Evolutionary conservation across 1,140 invertebrate species (phyloP).

Genomic region (Rhizoglyphus robini): DNA sequence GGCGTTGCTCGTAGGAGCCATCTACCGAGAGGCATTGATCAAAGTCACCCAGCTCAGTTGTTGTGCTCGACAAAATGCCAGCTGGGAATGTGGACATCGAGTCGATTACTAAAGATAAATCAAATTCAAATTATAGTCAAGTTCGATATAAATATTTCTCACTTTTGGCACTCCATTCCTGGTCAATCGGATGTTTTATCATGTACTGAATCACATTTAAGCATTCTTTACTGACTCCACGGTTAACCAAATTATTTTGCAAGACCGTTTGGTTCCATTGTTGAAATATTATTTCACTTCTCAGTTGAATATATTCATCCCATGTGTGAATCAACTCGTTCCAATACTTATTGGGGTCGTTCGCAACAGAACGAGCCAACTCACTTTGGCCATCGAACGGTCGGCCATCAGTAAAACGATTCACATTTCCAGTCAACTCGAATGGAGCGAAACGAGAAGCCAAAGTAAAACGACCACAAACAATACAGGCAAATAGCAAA

Average conservation of each 20-base stretch:
- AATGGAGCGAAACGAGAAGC: too few relatives aligned
- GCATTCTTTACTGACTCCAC: neutral
- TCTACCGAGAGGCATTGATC: conserved; percentile 21
- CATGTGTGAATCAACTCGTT: neutral
- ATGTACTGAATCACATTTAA: neutral
- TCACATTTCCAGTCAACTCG: too few relatives aligned
- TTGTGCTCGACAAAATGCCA: conserved; percentile 19
- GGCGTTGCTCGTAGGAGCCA: conserved; percentile 4
- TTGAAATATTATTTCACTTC: neutral
- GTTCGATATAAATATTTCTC: too few relatives aligned
- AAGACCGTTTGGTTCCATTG: neutral
- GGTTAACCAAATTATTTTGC: neutral
- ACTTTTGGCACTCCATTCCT: conserved; percentile 9
- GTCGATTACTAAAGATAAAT: conserved; percentile 25
- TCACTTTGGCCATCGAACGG: too few relatives aligned
- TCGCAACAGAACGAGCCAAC: too few relatives aligned
- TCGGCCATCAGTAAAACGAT: too few relatives aligned
- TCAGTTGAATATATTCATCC: neutral
- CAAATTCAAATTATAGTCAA: too few relatives aligned
- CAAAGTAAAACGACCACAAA: too few relatives aligned
- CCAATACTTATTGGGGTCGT: neutral
- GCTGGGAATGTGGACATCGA: conserved; percentile 13
- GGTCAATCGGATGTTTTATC: neutral
- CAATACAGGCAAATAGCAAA: too few relatives aligned
- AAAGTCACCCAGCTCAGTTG: conserved; percentile 19